Base-by-base conservation (phyloP, 2,888 invertebrate species). In the Argyresthia albistria region DNA sequence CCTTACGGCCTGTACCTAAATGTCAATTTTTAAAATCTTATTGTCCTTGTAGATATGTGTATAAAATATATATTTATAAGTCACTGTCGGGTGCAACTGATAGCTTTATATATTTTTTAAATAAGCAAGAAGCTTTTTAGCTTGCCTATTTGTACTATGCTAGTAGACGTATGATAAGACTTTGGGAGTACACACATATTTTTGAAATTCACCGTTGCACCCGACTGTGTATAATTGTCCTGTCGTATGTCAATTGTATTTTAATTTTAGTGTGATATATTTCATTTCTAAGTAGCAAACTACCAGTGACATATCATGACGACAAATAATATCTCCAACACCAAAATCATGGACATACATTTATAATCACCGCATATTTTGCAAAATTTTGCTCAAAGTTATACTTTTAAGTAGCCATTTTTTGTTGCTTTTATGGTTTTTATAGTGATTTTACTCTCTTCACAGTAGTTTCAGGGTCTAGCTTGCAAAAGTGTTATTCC, bases 271-370 rank as follows among this genome's bases (percentile, higher is more conserved):
- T 55, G 58, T 58, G 53, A 50, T 56, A 55, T 56, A 59, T 56
- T 57, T 45, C 61, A 61, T 61, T 66, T 67, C 73, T 71, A 78
- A 76, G 60, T 60, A 69, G 57, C 60, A 63, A 71, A 66, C 61
- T 57, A 58, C 36, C 56, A 54, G 25, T 25, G 69, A 83, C 84
- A 86, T 86, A 84, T 86, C 84, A 84, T 64, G 63, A 65, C 66
- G 83, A 84, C 83, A 86, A 83, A 83, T 83, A 67, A 25, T 25
- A 25, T 25, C 25, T 25, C 25, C 25, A 25, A 25, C 25, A 25
- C 63, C 67, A 46, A 14, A 11, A 14, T 39, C 12, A n/a, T 50
- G 50, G 37, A 12, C 12, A 50, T 16, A 1, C 15, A 39, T 42
- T 25, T 25, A 8, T 9, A 42, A 11, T 51, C 43, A 46, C 58